Evolutionary conservation across 2,888 invertebrate species (phyloP).

Genomic region (Agrotis clavis): DNA sequence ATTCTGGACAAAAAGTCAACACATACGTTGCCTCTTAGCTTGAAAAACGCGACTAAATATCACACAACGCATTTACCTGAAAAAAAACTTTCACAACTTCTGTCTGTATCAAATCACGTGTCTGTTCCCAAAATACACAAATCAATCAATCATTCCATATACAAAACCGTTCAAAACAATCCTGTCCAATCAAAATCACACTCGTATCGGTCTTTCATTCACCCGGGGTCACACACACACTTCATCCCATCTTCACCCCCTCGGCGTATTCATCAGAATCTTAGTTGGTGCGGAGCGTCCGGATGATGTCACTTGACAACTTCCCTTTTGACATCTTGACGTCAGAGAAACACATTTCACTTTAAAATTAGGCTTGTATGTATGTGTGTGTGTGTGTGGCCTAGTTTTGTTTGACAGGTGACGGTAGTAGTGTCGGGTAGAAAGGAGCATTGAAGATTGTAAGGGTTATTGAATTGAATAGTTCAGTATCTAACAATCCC

Average conservation of each 20-base stretch:
- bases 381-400: constrained; percentile 22
- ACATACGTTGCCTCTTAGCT: too few relatives aligned
- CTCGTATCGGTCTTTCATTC: constrained; percentile 15
- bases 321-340: constrained; percentile 39
- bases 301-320: constrained; percentile 57
- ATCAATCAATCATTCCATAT: constrained; percentile 33
- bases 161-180: constrained; percentile 42
- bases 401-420: constrained; percentile 26
- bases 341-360: constrained; percentile 9
- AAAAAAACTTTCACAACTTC: constrained; percentile 3
- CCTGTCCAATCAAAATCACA: constrained; percentile 29
- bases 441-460: not conserved
- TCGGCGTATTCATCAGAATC: constrained; percentile 36
- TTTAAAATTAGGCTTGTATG: constrained; percentile 12
- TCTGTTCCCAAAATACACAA: constrained; percentile 20
- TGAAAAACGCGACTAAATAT: not conserved
- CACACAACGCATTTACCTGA: constrained; percentile 2
- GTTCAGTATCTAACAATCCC: too few relatives aligned
- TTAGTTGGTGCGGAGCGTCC: constrained; percentile 16
- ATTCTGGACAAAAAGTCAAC: too few relatives aligned
- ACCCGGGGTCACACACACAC: not conserved
- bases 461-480: too few relatives aligned
- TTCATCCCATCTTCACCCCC: not conserved
- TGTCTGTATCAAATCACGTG: not conserved
- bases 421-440: not conserved